Evolutionary conservation across 2,888 invertebrate species (phyloP).

Genomic region (Phortica magna): DNA sequence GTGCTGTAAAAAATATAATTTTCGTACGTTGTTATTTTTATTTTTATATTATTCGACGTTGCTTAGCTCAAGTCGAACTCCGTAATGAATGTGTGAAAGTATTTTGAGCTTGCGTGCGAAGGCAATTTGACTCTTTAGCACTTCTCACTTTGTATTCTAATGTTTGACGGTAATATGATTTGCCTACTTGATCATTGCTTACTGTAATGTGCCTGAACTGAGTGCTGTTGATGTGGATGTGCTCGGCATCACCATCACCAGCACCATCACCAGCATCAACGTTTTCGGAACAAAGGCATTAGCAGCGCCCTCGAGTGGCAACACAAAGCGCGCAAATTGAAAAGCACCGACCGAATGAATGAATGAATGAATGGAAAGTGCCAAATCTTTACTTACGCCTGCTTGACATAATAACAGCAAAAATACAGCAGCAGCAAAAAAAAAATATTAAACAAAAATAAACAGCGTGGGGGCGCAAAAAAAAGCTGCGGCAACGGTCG

Average conservation of each 20-base stretch:
- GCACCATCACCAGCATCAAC: not conserved
- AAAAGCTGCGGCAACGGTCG: not conserved
- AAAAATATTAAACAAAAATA: not conserved
- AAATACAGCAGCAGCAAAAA: not conserved
- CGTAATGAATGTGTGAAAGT: no score
- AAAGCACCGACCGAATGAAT: constrained; percentile 15
- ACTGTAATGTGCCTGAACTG: not conserved
- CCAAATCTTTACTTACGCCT: constrained; percentile 49
- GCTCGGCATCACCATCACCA: not conserved
- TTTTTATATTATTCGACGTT: no score
- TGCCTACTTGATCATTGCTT: not conserved
- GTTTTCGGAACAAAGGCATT: not conserved
- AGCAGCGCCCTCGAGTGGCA: not conserved
- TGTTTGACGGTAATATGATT: not conserved
- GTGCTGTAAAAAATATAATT: no score
- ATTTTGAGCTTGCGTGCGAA: no score
- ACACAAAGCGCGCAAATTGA: constrained; percentile 4
- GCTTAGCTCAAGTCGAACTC: no score
- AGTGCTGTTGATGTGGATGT: no score
- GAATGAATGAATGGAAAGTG: constrained; percentile 24
- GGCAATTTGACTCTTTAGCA: no score
- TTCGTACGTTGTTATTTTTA: no score
- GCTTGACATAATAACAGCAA: constrained; percentile 36
- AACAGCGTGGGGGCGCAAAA: not conserved
- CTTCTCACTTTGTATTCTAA: no score